Conservation (phyloP, 2,797 vertebrate genomes). For the Cyprinella venusta region DNA sequence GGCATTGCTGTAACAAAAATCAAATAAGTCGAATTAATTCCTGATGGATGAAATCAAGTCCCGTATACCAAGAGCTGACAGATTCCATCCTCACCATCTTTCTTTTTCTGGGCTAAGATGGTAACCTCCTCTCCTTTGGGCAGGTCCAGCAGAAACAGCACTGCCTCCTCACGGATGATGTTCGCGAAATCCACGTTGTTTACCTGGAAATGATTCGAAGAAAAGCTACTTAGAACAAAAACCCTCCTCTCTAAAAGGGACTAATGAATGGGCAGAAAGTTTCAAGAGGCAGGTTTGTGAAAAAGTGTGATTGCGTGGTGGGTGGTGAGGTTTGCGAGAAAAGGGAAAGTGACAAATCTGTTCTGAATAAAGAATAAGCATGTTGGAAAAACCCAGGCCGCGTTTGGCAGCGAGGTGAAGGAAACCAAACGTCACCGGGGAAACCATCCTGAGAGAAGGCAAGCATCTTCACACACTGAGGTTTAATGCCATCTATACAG, state of each 20-base stretch:
- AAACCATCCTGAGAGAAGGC: slow-evolving; percentile 63
- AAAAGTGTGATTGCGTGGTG: neutral
- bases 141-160: slow-evolving; percentile 94
- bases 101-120: slow-evolving; percentile 98
- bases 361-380: slow-evolving; percentile 19
- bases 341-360: slow-evolving; percentile 17
- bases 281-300: neutral
- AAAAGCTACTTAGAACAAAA: slow-evolving; percentile 4
- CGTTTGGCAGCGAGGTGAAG: slow-evolving; percentile 42
- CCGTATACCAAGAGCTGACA: slow-evolving; percentile 25
- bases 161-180: slow-evolving; percentile 96
- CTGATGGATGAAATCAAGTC: neutral
- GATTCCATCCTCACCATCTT: slow-evolving; percentile 82
- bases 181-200: slow-evolving; percentile 99
- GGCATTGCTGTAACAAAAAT: neutral
- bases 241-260: neutral
- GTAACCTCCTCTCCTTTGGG: slow-evolving; percentile 97
- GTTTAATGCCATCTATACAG: slow-evolving; percentile 64
- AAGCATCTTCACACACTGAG: slow-evolving; percentile 68
- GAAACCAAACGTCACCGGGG: slow-evolving; percentile 52
- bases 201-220: slow-evolving; percentile 71
- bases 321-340: neutral
- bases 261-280: neutral
- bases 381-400: slow-evolving; percentile 23
- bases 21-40: neutral